Evolutionary conservation across 2,888 invertebrate genomes (phyloP), one percentile per base, ranked within the genome.

Genomic region (Rhyacophila evoluta): DNA sequence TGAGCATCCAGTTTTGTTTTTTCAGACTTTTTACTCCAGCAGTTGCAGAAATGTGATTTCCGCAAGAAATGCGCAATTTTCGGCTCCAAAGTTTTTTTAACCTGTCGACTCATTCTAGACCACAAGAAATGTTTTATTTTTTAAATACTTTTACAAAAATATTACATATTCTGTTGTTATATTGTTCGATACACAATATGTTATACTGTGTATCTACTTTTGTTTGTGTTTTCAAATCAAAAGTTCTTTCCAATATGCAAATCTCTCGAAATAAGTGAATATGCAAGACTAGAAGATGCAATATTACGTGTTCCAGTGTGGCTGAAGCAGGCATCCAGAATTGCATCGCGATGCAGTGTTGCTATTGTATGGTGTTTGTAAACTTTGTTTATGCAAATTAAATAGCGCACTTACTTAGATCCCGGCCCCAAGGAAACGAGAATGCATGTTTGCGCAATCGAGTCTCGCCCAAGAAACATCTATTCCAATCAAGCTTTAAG

Each of bases 351-450:
- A 55, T 19, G 55, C 19, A 33, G 29, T 25, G 55, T 55, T 55
- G 55, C 55, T 55, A 55, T 55, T 55, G 55, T 78, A 79, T 79
- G 78, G 74, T 73, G 79, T 80, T 80, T 75, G 79, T 79, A 79
- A 80, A 82, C 80, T 80, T 82, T 82, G 80, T 79, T 82, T 82
- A 82, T 82, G 82, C 82, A 82, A 82, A 82, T 82, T 80, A 82
- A 82, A 82, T 80, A 80, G 75, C 74, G 79, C 77, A 77, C 81
- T 79, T 81, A 79, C 76, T 70, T 36, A 70, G 74, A 67, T 71
- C 72, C 69, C 27, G 33, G 41, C 67, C 72, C 72, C 55, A 25
- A 55, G 55, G 25, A 55, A 55, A 55, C 39, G 39, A 41, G 69
- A 37, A 78, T 74, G 41, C 70, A 78, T 70, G 33, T 69, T 69